A percentile compares a stretch with the other conserved stretches of the same genome.
phyloP scores from a whole-genome alignment of 2,113 vertebrate species.

The Morone saxatilis region DNA sequence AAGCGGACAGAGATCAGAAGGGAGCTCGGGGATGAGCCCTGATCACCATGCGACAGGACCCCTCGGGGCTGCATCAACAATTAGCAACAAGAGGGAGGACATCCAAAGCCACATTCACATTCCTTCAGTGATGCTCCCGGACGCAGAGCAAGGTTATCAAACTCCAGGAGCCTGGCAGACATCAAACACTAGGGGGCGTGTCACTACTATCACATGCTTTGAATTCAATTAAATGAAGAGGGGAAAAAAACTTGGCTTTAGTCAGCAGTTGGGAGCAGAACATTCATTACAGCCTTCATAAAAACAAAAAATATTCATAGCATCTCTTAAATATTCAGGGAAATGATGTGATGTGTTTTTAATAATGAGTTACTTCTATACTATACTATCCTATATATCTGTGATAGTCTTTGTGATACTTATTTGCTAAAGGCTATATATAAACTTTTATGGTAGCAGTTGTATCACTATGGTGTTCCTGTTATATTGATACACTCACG shows the following conservation, averaged over 20 bases:
- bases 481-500: not conserved
- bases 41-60: slow-evolving; percentile 65
- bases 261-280: not conserved
- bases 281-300: not conserved
- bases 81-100: slow-evolving; percentile 57
- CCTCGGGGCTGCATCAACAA: slow-evolving; percentile 63
- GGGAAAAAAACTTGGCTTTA: not conserved
- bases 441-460: not conserved
- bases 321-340: not conserved
- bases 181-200: slow-evolving; percentile 81
- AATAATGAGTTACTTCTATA: not conserved
- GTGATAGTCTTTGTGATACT: not conserved
- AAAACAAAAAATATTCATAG: not conserved
- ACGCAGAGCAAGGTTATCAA: slow-evolving; percentile 77
- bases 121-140: slow-evolving; percentile 76
- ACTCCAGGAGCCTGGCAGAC: slow-evolving; percentile 60
- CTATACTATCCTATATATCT: not conserved
- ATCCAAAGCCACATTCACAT: slow-evolving; percentile 63
- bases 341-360: not conserved
- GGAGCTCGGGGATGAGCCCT: slow-evolving; percentile 41
- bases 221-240: slow-evolving; percentile 16
- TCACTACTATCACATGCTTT: slow-evolving; percentile 57
- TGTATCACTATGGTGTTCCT: not conserved
- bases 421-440: not conserved
- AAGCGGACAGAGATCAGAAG: slow-evolving; percentile 48